These are phyloP conservation scores for Congeria kusceri DNA, from an alignment of 2,888 invertebrate genomes.

Conservation along the genomic window DNA sequence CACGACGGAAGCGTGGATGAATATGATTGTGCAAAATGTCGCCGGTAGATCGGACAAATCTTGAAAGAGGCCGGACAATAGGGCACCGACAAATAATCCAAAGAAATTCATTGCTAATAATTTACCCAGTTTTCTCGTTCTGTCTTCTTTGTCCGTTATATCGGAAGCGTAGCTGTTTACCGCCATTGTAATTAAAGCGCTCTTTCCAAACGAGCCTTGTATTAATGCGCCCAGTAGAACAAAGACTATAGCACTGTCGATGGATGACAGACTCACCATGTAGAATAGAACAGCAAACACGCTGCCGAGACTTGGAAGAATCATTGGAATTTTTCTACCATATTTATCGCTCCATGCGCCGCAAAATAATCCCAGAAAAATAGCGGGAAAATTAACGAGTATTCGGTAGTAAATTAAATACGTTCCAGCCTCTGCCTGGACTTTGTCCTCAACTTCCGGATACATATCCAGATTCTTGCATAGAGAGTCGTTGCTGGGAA, in stretches of 20 bases:
- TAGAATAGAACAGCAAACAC: slow-evolving; percentile 81
- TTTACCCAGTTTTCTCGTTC: slow-evolving; percentile 81
- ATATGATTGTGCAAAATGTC: slow-evolving; percentile 76
- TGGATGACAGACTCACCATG: slow-evolving; percentile 72
- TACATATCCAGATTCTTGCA: slow-evolving; percentile 64
- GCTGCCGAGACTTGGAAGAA: slow-evolving; percentile 83
- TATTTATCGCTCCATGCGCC: slow-evolving; percentile 85
- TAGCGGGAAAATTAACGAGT: slow-evolving; percentile 83
- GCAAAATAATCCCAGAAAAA: slow-evolving; percentile 83
- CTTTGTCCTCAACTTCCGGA: slow-evolving; percentile 71
- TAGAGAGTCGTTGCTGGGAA: slow-evolving; percentile 61
- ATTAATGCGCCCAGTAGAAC: slow-evolving; percentile 80
- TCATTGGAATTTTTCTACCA: slow-evolving; percentile 83
- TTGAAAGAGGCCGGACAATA: slow-evolving; percentile 79
- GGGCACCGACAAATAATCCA: slow-evolving; percentile 82
- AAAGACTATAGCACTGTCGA: slow-evolving; percentile 69
- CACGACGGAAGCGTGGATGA: slow-evolving; percentile 78
- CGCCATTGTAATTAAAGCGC: slow-evolving; percentile 85
- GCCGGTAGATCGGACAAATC: slow-evolving; percentile 73
- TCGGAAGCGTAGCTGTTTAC: slow-evolving; percentile 84
- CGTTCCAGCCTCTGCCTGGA: slow-evolving; percentile 78
- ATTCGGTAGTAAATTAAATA: slow-evolving; percentile 83
- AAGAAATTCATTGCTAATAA: slow-evolving; percentile 84
- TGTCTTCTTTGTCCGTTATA: slow-evolving; percentile 76
- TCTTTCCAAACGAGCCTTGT: slow-evolving; percentile 84